These are phyloP conservation scores for Cisticola juncidis DNA, from an alignment of 2,113 vertebrate genomes.

Conservation along the genomic window DNA sequence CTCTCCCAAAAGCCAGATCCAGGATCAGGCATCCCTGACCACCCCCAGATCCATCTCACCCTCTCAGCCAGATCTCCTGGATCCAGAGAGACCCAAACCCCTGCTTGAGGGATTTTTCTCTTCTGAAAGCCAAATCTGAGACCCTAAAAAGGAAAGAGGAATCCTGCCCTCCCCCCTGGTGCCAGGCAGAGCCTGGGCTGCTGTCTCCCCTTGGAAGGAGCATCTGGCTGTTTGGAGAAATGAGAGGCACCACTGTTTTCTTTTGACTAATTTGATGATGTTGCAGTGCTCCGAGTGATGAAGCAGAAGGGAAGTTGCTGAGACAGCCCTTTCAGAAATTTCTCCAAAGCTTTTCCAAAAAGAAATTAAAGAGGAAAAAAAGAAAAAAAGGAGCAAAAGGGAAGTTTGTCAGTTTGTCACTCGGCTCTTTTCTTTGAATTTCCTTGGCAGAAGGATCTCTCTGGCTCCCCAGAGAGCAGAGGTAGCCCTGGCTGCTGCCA, in stretches of 20 bases:
- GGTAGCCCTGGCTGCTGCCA: background rate
- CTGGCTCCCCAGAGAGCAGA: background rate
- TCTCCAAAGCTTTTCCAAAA: slow-evolving; percentile 48
- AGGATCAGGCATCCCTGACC: background rate
- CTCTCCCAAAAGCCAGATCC: background rate
- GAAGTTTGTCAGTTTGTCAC: slow-evolving; percentile 9
- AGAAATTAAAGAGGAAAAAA: background rate
- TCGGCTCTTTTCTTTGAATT: slow-evolving; percentile 2
- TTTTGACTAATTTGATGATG: slow-evolving; percentile 67
- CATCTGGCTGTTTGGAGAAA: slow-evolving; percentile 55
- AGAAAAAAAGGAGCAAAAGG: background rate
- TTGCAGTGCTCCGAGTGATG: slow-evolving; percentile 52
- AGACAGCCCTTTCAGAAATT: slow-evolving; percentile 58
- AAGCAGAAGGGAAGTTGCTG: slow-evolving; percentile 58
- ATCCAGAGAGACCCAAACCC: background rate
- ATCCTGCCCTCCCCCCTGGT: slow-evolving; percentile 4
- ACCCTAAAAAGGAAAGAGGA: background rate
- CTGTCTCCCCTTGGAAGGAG: slow-evolving; percentile 23
- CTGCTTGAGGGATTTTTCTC: accelerated
- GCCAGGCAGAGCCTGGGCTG: background rate
- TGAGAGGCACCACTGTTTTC: slow-evolving; percentile 64
- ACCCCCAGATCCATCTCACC: background rate
- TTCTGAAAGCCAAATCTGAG: background rate
- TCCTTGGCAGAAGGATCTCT: background rate
- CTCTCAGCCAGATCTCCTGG: background rate